Percentiles rank a stretch among this genome's conserved stretches.
Evolutionary conservation across 2,797 vertebrate species (phyloP).

Genomic region (Bradypodion pumilum): DNA sequence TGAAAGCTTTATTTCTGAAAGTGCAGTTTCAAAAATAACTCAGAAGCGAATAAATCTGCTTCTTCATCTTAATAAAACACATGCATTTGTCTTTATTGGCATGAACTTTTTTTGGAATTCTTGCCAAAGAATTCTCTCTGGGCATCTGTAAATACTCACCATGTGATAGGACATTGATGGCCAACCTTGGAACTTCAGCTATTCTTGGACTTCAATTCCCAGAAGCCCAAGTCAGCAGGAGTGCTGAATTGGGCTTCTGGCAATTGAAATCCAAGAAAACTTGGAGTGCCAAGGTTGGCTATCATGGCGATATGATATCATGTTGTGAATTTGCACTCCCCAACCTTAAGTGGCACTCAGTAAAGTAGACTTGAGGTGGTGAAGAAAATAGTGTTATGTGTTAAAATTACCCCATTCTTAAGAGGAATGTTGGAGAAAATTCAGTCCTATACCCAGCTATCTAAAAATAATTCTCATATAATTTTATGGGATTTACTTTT

Average conservation of each 20-base stretch:
- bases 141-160: not conserved
- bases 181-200: too few species aligned
- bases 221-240: too few species aligned
- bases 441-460: not conserved
- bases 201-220: too few species aligned
- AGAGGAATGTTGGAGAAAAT: too few species aligned
- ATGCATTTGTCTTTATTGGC: not conserved
- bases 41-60: conserved; percentile 23
- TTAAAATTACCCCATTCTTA: not conserved
- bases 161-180: not conserved
- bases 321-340: not conserved
- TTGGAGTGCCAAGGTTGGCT: too few species aligned
- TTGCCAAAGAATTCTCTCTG: not conserved
- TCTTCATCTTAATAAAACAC: conserved; percentile 25
- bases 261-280: too few species aligned
- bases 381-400: not conserved
- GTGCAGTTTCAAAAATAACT: conserved; percentile 27
- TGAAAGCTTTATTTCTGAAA: conserved; percentile 58
- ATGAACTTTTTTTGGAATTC: not conserved
- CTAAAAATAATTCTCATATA: not conserved
- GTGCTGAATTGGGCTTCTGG: too few species aligned
- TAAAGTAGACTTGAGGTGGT: not conserved
- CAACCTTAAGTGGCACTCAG: too few species aligned
- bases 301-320: too few species aligned
- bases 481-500: not conserved